Percentiles rank a stretch among this genome's conserved stretches.
Conservation (phyloP, 2,113 vertebrate species). For the Dipodomys ordii region DNA sequence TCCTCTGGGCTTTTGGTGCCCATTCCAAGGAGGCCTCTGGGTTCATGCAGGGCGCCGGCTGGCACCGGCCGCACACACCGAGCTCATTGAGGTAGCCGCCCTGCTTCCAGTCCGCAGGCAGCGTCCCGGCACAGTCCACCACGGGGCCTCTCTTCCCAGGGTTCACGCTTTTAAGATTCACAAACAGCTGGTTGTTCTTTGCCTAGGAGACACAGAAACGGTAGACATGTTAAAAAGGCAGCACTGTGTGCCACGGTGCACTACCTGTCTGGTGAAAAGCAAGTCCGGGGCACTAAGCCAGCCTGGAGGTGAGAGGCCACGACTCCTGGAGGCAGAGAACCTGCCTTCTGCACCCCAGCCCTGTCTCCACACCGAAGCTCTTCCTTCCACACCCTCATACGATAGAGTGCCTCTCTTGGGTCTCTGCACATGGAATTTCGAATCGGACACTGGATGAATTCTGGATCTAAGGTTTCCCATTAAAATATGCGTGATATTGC, state of each 20-base stretch:
- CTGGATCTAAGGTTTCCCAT: neutral
- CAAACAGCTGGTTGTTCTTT: constrained; percentile 93
- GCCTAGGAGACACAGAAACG: constrained; percentile 82
- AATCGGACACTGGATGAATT: neutral
- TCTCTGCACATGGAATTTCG: neutral
- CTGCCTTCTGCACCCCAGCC: too few relatives aligned
- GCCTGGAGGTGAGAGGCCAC: neutral
- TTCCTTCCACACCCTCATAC: neutral
- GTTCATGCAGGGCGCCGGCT: too few relatives aligned
- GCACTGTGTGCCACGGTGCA: rapidly evolving
- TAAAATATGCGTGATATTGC: neutral
- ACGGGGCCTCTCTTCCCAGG: constrained; percentile 87
- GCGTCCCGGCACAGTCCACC: constrained; percentile 90
- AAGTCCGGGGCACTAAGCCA: rapidly evolving
- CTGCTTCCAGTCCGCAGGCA: constrained; percentile 97
- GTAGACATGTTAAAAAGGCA: neutral
- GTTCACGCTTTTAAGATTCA: constrained; percentile 92
- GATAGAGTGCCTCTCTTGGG: neutral
- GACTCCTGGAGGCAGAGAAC: neutral
- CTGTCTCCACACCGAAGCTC: neutral
- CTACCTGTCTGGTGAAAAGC: neutral
- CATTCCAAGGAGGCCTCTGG: neutral
- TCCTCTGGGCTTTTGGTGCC: neutral
- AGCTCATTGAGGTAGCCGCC: constrained; percentile 94
- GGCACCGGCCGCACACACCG: constrained; percentile 83